These are phyloP conservation scores for Hormiphora californensis DNA, from an alignment of 37 sponge, comb jelly and placozoan genomes.

Conservation along the genomic window DNA sequence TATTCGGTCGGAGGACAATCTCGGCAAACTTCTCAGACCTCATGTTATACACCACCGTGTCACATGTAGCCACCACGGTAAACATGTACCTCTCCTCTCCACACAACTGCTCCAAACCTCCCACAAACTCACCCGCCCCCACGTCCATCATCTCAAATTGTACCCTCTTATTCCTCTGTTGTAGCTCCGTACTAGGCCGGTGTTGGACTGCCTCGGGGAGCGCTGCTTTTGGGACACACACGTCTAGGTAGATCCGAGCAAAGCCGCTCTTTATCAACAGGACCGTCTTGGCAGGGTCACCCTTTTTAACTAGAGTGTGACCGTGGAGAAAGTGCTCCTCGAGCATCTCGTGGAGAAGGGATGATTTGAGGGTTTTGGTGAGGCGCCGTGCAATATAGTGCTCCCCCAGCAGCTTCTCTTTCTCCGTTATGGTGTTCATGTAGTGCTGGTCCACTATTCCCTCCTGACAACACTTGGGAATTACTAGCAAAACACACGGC, in stretches of 20 bases:
- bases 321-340: conserved; percentile 44
- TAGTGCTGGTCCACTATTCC: conserved; percentile 23
- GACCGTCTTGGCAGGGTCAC: conserved; percentile 13
- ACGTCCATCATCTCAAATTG: neutral
- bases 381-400: conserved; percentile 6
- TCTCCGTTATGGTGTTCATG: conserved; percentile 28
- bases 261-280: conserved; percentile 11
- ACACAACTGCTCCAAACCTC: conserved; percentile 14
- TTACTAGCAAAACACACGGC: neutral
- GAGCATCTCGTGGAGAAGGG: conserved; percentile 45
- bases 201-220: conserved; percentile 53
- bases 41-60: conserved; percentile 13
- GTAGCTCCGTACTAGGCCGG: neutral
- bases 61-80: conserved; percentile 8
- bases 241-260: conserved; percentile 27
- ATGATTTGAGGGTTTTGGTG: neutral
- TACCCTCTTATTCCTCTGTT: neutral
- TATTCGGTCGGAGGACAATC: neutral
- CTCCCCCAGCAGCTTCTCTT: neutral
- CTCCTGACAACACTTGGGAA: neutral
- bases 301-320: neutral
- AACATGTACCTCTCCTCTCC: neutral
- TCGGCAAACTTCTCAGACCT: neutral
- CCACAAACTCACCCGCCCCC: conserved; percentile 37
- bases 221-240: neutral